phyloP scores from a whole-genome alignment of 2,113 vertebrate genomes.

The Myrmecobius fasciatus region DNA sequence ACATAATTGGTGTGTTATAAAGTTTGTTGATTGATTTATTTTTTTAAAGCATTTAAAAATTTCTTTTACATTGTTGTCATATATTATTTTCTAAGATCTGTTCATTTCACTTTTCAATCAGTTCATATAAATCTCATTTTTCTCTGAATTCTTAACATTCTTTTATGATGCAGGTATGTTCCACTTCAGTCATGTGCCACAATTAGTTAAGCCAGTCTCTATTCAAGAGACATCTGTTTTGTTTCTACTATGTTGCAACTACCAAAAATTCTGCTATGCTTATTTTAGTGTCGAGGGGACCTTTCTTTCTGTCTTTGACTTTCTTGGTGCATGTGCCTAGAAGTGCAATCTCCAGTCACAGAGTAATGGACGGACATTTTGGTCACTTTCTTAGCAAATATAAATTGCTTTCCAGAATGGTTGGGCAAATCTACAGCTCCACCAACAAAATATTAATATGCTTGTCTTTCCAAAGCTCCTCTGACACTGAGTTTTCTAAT shows the following conservation, averaged over 20 bases:
- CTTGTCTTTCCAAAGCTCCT: too few species aligned
- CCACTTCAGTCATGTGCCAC: background rate
- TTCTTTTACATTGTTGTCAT: background rate
- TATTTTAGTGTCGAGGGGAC: background rate
- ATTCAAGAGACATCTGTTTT: background rate
- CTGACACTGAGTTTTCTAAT: too few species aligned
- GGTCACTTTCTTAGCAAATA: too few species aligned
- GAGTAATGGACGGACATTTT: too few species aligned
- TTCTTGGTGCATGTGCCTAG: too few species aligned
- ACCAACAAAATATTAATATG: too few species aligned
- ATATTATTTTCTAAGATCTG: background rate
- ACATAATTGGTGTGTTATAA: background rate
- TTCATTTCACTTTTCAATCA: background rate
- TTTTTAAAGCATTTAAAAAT: background rate
- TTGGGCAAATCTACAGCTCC: too few species aligned
- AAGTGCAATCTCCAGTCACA: too few species aligned
- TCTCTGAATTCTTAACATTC: background rate
- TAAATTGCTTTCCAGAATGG: too few species aligned
- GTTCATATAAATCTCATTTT: background rate
- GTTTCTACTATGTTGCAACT: background rate
- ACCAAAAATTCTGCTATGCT: background rate
- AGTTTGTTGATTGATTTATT: background rate
- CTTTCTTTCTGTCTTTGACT: background rate
- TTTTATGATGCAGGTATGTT: background rate
- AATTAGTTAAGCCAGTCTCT: background rate